Percentiles rank a stretch among this genome's conserved stretches.
phyloP scores from a whole-genome alignment of 2,797 vertebrate species.

The Argentina silus region DNA sequence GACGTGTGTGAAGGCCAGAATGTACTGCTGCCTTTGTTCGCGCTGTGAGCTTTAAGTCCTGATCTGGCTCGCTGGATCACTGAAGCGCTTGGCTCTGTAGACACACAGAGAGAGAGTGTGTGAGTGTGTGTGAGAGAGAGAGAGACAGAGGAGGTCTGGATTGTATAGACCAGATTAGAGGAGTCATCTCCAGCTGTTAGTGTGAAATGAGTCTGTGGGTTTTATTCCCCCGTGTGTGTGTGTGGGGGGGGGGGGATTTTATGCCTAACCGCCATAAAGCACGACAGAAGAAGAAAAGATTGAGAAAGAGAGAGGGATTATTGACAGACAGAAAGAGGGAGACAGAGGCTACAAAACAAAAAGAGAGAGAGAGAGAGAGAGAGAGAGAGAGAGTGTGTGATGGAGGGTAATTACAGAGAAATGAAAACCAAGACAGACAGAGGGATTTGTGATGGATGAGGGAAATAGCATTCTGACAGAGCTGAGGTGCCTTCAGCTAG shows the following conservation, averaged over 20 bases:
- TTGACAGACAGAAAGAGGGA: neutral
- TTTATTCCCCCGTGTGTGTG: slow-evolving; percentile 1
- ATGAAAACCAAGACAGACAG: too few species aligned
- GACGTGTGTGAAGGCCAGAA: neutral
- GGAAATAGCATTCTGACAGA: too few species aligned
- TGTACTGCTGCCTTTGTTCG: neutral
- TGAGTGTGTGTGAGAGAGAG: neutral
- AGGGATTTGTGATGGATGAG: too few species aligned
- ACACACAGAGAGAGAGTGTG: neutral
- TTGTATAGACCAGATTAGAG: slow-evolving; percentile 4
- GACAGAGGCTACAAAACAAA: neutral
- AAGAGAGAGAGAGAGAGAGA: too few species aligned
- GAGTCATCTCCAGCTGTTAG: neutral
- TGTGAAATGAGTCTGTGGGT: slow-evolving; percentile 5
- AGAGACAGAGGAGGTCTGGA: neutral
- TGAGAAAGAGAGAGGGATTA: too few species aligned
- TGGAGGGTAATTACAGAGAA: too few species aligned
- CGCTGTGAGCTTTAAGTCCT: neutral
- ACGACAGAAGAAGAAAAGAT: too few species aligned
- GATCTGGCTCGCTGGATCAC: neutral
- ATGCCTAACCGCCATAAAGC: too few species aligned
- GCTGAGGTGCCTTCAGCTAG: too few species aligned
- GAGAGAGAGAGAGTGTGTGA: too few species aligned
- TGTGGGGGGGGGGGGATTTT: too few species aligned
- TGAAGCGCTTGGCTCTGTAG: neutral